Percentiles rank a stretch among this genome's conserved stretches.
phyloP scores from a whole-genome alignment of 1,140 invertebrate species.

The Hormaphis cornu region DNA sequence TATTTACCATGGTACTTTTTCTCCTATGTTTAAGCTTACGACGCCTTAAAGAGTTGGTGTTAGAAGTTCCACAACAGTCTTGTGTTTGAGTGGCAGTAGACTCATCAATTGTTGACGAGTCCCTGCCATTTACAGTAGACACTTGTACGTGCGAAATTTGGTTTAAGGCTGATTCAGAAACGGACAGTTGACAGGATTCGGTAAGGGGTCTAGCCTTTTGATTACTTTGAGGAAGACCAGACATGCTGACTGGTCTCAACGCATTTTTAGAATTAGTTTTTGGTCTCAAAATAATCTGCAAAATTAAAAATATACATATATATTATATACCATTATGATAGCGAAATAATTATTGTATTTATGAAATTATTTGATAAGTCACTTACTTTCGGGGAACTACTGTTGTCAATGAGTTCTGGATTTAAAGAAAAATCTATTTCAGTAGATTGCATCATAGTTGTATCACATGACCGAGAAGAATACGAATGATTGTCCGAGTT shows the following conservation, averaged over 20 bases:
- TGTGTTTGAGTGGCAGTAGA: slow-evolving; percentile 45
- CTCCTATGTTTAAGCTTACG: slow-evolving; percentile 55
- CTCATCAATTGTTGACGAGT: slow-evolving; percentile 53
- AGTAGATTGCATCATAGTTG: neutral
- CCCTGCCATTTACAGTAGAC: slow-evolving; percentile 12
- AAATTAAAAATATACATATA: neutral
- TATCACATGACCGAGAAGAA: slow-evolving; percentile 16
- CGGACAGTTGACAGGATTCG: slow-evolving; percentile 50
- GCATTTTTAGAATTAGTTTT: slow-evolving; percentile 44
- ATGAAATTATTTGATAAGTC: neutral
- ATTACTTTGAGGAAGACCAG: slow-evolving; percentile 33
- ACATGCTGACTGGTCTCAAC: slow-evolving; percentile 45
- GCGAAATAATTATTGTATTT: neutral
- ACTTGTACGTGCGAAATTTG: slow-evolving; percentile 40
- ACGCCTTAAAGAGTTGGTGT: slow-evolving; percentile 51
- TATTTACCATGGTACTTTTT: slow-evolving; percentile 45
- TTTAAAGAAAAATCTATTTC: neutral
- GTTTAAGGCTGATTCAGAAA: slow-evolving; percentile 77
- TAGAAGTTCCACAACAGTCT: slow-evolving; percentile 46
- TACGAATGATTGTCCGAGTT: slow-evolving; percentile 11
- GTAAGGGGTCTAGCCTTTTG: slow-evolving; percentile 44
- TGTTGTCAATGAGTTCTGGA: neutral
- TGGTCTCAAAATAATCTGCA: slow-evolving; percentile 45
- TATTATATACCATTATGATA: no score
- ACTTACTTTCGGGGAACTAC: slow-evolving; percentile 8